Conservation (phyloP, 2,888 invertebrate genomes). For the Cataglyphis cursor region DNA sequence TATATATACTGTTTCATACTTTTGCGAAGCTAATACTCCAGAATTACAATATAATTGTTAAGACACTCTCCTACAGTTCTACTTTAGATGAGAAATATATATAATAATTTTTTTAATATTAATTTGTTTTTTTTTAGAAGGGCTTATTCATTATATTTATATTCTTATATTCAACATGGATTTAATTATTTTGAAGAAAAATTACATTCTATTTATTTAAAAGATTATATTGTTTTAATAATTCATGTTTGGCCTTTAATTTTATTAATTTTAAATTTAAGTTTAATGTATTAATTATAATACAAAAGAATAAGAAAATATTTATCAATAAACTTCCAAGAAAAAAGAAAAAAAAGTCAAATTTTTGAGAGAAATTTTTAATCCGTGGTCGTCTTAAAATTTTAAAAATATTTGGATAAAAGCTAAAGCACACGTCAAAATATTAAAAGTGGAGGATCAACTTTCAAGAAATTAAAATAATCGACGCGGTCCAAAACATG, state of each 20-base stretch:
- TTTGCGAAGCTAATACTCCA: neutral
- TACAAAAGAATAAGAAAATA: neutral
- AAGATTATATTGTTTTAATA: slow-evolving; percentile 90
- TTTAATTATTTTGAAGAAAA: slow-evolving; percentile 89
- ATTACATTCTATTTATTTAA: slow-evolving; percentile 86
- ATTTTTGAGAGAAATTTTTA: neutral
- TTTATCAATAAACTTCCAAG: neutral
- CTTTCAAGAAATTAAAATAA: neutral
- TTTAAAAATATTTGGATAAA: neutral
- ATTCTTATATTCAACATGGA: neutral
- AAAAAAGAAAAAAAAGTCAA: neutral
- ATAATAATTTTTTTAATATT: neutral
- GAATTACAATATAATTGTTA: neutral
- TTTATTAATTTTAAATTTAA: slow-evolving; percentile 90
- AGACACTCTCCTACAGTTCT: neutral
- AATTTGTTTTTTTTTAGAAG: neutral
- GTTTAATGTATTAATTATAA: slow-evolving; percentile 85
- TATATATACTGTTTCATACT: neutral
- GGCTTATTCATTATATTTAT: neutral
- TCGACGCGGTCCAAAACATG: neutral
- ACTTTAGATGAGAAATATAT: too few relatives aligned
- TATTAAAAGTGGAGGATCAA: neutral
- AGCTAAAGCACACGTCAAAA: neutral
- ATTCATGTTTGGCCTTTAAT: slow-evolving; percentile 89
- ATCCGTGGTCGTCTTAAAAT: neutral